These are phyloP conservation scores for Chaitophorus viminalis DNA, from an alignment of 2,888 invertebrate species.

Conservation along the genomic window DNA sequence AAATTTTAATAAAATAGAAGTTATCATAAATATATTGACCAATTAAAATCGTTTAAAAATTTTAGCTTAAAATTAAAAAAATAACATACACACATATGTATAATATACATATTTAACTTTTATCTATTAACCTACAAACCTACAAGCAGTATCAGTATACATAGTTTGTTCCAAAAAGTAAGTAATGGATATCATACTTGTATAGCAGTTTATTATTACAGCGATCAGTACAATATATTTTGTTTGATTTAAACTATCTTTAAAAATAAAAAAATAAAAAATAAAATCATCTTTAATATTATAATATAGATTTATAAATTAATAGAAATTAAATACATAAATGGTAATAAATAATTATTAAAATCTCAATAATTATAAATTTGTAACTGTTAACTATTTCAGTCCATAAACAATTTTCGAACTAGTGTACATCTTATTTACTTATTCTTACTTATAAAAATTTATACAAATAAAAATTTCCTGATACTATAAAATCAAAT, in stretches of 20 bases:
- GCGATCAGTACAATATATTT: too few species aligned
- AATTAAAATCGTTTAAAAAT: too few species aligned
- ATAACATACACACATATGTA: too few species aligned
- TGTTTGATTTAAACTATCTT: too few species aligned
- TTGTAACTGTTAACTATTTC: background rate
- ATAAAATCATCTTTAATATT: too few species aligned
- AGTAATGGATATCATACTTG: background rate
- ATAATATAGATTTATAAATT: too few species aligned
- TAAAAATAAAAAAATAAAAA: too few species aligned
- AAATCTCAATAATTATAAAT: background rate
- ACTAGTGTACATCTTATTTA: background rate
- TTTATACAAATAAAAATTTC: background rate
- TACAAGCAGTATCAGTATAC: background rate
- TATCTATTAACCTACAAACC: background rate
- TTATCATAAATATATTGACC: too few species aligned
- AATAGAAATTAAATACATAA: too few species aligned
- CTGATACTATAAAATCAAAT: background rate
- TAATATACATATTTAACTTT: too few species aligned
- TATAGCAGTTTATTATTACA: background rate
- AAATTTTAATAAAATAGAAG: too few species aligned
- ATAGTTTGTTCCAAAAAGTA: background rate
- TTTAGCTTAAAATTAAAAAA: too few species aligned
- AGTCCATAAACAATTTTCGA: background rate
- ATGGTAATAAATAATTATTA: background rate
- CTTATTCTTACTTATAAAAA: background rate